phyloP scores from a whole-genome alignment of 2,888 invertebrate species.

The Lapara coniferarum region DNA sequence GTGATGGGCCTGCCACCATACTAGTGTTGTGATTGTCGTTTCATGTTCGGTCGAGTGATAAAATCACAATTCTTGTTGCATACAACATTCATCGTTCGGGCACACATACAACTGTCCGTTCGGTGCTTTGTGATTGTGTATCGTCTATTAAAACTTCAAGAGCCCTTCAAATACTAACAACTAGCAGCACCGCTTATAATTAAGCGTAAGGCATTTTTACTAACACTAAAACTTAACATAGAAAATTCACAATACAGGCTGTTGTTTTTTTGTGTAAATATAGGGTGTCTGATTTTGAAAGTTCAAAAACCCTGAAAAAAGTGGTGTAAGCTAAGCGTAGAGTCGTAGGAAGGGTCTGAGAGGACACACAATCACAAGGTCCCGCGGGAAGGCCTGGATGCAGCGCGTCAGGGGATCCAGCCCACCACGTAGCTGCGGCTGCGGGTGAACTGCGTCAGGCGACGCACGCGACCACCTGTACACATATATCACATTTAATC shows the following conservation, averaged over 20 bases:
- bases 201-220: slow-evolving; percentile 21
- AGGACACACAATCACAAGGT: slow-evolving; percentile 35
- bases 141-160: slow-evolving; percentile 3
- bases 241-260: slow-evolving; percentile 1
- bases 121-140: slow-evolving; percentile 44
- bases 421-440: slow-evolving; percentile 92
- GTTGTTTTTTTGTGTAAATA: too few species aligned
- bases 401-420: slow-evolving; percentile 75
- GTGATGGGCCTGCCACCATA: slow-evolving; percentile 26
- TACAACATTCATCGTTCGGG: slow-evolving; percentile 49
- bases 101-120: slow-evolving; percentile 42
- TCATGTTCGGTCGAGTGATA: slow-evolving; percentile 31
- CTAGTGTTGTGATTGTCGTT: slow-evolving; percentile 9
- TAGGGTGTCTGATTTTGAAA: neutral
- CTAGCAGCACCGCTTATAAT: slow-evolving; percentile 24
- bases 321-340: neutral
- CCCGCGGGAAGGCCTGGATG: slow-evolving; percentile 25
- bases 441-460: slow-evolving; percentile 89
- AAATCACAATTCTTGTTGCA: slow-evolving; percentile 53
- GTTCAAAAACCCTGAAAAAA: neutral
- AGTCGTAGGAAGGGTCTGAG: neutral
- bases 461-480: slow-evolving; percentile 89
- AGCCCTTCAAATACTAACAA: slow-evolving; percentile 14
- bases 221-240: slow-evolving; percentile 44
- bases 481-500: neutral